These are phyloP conservation scores for Sycophila sp. DNA, from an alignment of 1,140 invertebrate species.

Conservation along the genomic window DNA sequence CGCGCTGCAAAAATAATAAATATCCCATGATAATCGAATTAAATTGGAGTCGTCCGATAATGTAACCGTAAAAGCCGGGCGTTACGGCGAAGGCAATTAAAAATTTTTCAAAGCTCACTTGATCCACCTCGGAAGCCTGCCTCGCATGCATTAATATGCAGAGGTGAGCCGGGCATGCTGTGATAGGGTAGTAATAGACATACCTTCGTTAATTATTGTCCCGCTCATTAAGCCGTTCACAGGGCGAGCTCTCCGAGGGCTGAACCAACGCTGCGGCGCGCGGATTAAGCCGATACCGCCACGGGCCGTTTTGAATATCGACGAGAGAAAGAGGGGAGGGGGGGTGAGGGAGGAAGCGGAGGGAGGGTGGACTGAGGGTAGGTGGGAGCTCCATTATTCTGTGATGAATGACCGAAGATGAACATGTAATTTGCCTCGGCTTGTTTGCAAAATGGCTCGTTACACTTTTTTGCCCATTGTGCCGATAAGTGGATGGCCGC, in stretches of 20 bases:
- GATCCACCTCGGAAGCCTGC: neutral
- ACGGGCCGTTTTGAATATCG: constrained; percentile 31
- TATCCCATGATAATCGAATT: no score
- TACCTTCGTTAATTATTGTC: constrained; percentile 55
- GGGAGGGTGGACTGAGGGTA: neutral
- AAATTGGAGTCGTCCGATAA: no score
- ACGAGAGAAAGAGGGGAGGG: neutral
- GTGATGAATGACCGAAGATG: constrained; percentile 27
- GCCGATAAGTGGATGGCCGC: no score
- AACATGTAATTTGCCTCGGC: constrained; percentile 15
- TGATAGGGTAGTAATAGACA: constrained; percentile 51
- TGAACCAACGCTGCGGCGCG: neutral
- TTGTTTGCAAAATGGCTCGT: neutral
- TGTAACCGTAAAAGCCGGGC: no score
- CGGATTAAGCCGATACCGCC: constrained; percentile 13
- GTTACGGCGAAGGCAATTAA: no score
- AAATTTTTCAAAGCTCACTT: no score
- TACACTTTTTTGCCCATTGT: neutral
- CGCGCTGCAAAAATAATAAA: no score
- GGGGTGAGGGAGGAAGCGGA: neutral
- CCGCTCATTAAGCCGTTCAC: constrained; percentile 49
- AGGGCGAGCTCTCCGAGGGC: neutral
- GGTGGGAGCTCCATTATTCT: constrained; percentile 9
- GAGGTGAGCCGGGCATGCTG: constrained; percentile 35
- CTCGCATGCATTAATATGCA: constrained; percentile 44